Evolutionary conservation across 2,797 vertebrate species (phyloP).

Genomic region (Hylomyscus alleni): DNA sequence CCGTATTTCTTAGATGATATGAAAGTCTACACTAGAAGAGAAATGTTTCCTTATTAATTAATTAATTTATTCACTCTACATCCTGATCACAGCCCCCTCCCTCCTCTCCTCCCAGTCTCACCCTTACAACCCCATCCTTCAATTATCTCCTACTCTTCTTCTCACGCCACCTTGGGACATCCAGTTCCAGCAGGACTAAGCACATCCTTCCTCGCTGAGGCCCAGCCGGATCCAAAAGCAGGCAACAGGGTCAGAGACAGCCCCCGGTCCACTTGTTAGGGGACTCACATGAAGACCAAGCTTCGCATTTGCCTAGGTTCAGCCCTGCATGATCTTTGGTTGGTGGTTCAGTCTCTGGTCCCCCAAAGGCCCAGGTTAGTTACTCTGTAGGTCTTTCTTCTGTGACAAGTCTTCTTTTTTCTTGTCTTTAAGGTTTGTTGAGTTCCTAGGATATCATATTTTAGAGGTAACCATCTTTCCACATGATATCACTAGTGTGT

Average conservation of each 20-base stretch:
- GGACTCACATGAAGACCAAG: background rate
- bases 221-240: background rate
- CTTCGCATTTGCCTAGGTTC: too few relatives aligned
- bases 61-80: background rate
- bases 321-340: background rate
- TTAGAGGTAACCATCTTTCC: background rate
- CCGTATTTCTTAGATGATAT: background rate
- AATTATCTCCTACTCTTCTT: background rate
- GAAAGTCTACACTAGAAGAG: background rate
- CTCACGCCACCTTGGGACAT: background rate
- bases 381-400: background rate
- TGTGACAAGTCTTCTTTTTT: background rate
- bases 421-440: background rate
- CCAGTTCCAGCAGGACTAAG: background rate
- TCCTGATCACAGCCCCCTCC: background rate
- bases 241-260: background rate
- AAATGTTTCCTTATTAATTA: background rate
- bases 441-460: background rate
- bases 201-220: background rate
- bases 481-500: background rate
- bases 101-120: background rate
- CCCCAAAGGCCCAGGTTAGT: background rate
- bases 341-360: background rate
- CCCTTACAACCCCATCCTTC: background rate
- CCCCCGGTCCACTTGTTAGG: background rate